A percentile compares a stretch with the other conserved stretches of the same genome.
These are phyloP conservation scores for Phasianus colchicus DNA, from an alignment of 2,113 vertebrate genomes.

Conservation along the genomic window DNA sequence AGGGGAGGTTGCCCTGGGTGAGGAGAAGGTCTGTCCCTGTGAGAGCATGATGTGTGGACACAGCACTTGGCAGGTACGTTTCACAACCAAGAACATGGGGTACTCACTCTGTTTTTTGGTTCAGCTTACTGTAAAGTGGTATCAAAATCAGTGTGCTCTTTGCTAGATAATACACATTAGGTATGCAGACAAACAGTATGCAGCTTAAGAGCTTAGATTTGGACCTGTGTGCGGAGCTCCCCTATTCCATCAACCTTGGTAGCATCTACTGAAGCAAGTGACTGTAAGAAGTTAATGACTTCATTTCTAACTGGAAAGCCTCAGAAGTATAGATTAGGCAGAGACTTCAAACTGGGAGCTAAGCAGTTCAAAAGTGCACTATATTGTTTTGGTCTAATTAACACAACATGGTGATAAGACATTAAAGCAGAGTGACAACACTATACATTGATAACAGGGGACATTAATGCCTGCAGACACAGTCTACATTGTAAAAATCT, in stretches of 20 bases:
- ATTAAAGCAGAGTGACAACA: conserved; percentile 73
- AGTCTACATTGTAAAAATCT: conserved; percentile 77
- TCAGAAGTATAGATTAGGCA: not conserved
- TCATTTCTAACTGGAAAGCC: not conserved
- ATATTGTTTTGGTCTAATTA: conserved; percentile 82
- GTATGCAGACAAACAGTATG: not conserved
- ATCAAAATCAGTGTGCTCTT: fast-evolving
- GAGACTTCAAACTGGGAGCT: conserved; percentile 4
- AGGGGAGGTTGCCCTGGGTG: not conserved
- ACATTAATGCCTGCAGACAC: conserved; percentile 78
- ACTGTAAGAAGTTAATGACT: not conserved
- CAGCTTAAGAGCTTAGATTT: not conserved
- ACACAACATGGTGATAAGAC: conserved; percentile 75
- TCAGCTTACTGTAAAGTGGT: not conserved
- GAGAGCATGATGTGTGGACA: fast-evolving
- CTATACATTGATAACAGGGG: conserved; percentile 74
- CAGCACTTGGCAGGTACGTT: not conserved
- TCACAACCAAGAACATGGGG: not conserved
- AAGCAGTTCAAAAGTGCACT: conserved; percentile 64
- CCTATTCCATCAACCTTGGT: not conserved
- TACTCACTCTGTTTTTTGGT: fast-evolving
- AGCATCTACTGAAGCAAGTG: not conserved
- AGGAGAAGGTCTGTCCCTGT: not conserved
- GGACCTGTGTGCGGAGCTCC: not conserved
- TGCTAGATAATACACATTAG: not conserved